Percentiles rank a stretch among this genome's conserved stretches.
phyloP scores from a whole-genome alignment of 2,113 vertebrate species.

The Calypte anna region DNA sequence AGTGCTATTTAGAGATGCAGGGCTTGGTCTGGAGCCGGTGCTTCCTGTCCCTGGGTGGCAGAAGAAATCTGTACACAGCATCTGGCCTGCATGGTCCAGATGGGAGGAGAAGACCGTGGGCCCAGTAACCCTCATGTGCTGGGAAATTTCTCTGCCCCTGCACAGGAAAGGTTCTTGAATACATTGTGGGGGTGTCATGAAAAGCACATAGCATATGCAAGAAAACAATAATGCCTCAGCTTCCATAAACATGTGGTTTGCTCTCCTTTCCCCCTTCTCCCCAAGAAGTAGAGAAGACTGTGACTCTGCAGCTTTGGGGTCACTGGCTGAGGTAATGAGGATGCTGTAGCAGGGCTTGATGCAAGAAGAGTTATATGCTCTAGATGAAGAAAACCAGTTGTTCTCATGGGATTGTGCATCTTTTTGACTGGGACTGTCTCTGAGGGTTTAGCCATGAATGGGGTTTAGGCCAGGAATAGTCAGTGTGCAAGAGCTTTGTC shows the following conservation, averaged over 20 bases:
- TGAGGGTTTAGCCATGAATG: neutral
- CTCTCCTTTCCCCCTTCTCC: neutral
- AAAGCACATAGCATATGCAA: neutral
- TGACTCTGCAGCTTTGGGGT: neutral
- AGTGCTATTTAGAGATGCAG: neutral
- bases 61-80: neutral
- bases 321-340: neutral
- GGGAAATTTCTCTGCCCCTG: neutral
- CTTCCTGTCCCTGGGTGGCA: constrained; percentile 34
- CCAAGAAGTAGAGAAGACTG: neutral
- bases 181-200: neutral
- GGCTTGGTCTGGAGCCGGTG: neutral
- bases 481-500: rapidly evolving
- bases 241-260: neutral
- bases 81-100: neutral
- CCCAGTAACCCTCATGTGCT: neutral
- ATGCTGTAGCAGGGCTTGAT: neutral
- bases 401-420: neutral
- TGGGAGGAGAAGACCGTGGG: neutral
- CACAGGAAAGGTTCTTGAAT: neutral
- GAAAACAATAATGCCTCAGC: neutral
- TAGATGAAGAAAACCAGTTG: neutral
- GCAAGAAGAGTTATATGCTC: neutral
- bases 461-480: neutral
- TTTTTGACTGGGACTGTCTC: neutral